These are phyloP conservation scores for Drosophila acutilabella DNA, from an alignment of 2,888 invertebrate species.

Conservation along the genomic window DNA sequence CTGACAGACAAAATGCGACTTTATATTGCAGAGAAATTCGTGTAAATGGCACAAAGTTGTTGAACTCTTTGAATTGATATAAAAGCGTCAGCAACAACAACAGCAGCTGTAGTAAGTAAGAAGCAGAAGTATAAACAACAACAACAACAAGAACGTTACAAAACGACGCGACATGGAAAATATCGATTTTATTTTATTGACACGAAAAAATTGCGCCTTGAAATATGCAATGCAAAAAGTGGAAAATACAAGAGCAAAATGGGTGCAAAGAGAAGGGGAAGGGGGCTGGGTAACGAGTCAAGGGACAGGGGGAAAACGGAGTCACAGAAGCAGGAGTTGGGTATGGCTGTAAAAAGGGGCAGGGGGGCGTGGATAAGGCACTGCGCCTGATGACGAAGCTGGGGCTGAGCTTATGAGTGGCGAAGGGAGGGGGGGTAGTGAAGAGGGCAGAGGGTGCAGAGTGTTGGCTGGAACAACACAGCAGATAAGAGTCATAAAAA, in stretches of 20 bases:
- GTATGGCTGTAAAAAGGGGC: no score
- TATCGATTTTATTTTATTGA: constrained; percentile 76
- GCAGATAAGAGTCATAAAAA: constrained; percentile 77
- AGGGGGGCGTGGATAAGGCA: background rate
- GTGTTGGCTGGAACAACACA: constrained; percentile 51
- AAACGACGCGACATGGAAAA: constrained; percentile 31
- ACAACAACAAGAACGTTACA: constrained; percentile 5
- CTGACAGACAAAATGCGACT: constrained; percentile 37
- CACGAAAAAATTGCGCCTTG: constrained; percentile 76
- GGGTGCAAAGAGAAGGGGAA: background rate
- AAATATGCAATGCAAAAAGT: constrained; percentile 71
- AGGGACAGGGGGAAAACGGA: background rate
- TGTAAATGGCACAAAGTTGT: constrained; percentile 69
- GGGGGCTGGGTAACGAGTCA: background rate
- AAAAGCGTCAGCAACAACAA: constrained; percentile 13
- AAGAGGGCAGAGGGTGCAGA: constrained; percentile 11
- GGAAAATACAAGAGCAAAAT: constrained; percentile 41
- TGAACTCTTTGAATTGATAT: constrained; percentile 59
- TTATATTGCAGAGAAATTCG: constrained; percentile 22
- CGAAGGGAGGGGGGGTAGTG: constrained; percentile 2
- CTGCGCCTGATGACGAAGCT: constrained; percentile 9
- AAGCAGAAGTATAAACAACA: constrained; percentile 7
- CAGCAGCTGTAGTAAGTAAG: constrained; percentile 2
- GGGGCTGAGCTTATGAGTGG: constrained; percentile 1
- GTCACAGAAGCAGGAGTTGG: no score